phyloP scores from a whole-genome alignment of 2,113 vertebrate genomes.

The Gasterosteus nipponicus region DNA sequence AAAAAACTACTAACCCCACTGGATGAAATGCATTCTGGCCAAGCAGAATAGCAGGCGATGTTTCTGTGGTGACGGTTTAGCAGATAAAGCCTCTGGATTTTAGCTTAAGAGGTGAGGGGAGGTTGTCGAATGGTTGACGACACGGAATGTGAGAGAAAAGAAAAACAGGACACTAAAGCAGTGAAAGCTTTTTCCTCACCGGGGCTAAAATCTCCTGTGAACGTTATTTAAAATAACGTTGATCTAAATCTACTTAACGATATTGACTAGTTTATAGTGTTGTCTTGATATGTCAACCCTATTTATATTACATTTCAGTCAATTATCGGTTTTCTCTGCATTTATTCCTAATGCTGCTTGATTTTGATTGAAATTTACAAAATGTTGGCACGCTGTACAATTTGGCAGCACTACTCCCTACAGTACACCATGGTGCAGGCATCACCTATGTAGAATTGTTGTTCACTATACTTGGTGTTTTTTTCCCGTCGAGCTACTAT shows the following conservation, averaged over 20 bases:
- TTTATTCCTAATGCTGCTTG: not conserved
- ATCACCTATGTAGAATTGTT: no score
- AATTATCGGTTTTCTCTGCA: not conserved
- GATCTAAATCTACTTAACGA: not conserved
- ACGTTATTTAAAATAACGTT: constrained; percentile 11
- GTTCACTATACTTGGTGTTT: not conserved
- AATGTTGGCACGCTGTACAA: not conserved
- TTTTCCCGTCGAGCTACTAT: not conserved
- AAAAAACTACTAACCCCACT: not conserved
- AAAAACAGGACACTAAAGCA: not conserved
- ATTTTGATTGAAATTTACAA: not conserved
- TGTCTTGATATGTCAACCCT: not conserved
- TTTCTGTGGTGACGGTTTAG: constrained; percentile 23
- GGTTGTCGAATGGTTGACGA: constrained; percentile 15
- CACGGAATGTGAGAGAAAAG: not conserved
- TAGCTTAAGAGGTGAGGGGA: constrained; percentile 22
- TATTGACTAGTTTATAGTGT: not conserved
- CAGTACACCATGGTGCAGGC: not conserved
- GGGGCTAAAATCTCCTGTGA: not conserved
- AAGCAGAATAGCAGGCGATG: constrained; percentile 14
- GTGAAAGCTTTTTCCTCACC: not conserved
- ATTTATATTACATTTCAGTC: not conserved
- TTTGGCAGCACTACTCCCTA: not conserved
- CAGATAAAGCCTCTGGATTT: constrained; percentile 28
- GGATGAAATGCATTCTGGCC: constrained; percentile 15